Base-by-base conservation (phyloP, 2,113 vertebrate genomes). In the Mystacornis crossleyi region DNA sequence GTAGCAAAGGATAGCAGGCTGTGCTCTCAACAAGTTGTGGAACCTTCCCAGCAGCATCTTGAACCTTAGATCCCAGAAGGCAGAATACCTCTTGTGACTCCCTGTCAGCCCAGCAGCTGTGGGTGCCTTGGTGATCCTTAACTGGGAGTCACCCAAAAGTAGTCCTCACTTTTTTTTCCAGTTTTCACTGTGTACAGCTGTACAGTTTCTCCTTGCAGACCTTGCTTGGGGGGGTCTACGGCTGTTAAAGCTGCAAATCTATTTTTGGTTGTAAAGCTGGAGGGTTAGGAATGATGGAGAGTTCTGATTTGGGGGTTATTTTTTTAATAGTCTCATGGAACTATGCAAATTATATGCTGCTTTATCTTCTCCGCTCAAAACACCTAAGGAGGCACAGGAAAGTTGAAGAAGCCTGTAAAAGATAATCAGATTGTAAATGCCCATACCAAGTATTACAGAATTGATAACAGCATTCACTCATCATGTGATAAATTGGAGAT, bases 61-160 rank as follows among this genome's bases (percentile, higher is more conserved):
- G 0, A 19, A n/a, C 29, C 29, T 47, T 23, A 42, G 20, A 5
- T 31, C 12, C 21, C 18, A 36, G 48, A 42, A 42, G 14, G 21
- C 29, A 48, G 18, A 23, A 16, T 8, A 13, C 2, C 17, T 69
- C 8, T 8, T 2, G 0, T 18, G 14, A 31, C 5, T 21, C 2
- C 9, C 17, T 24, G 19, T 33, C 23, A 62, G 20, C 18, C 25
- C 34, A 62, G n/a, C 4, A 51, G 21, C 19, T 12, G 23, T n/a
- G 8, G 18, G 20, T 34, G 10, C 14, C 34, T 48, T 54, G 23
- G 20, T 14, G 48, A 40, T 12, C 38, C n/a, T 25, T 34, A 28
- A 18, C 13, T 54, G 29, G 57, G 29, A 47, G 31, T 25, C 28
- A 70, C 15, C 18, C 29, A 14, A 4, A 7, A 38, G 15, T n/a